Percentiles rank a stretch among this genome's conserved stretches.
phyloP scores from a whole-genome alignment of 1,140 invertebrate genomes.

The Scaptomyza pallida region DNA sequence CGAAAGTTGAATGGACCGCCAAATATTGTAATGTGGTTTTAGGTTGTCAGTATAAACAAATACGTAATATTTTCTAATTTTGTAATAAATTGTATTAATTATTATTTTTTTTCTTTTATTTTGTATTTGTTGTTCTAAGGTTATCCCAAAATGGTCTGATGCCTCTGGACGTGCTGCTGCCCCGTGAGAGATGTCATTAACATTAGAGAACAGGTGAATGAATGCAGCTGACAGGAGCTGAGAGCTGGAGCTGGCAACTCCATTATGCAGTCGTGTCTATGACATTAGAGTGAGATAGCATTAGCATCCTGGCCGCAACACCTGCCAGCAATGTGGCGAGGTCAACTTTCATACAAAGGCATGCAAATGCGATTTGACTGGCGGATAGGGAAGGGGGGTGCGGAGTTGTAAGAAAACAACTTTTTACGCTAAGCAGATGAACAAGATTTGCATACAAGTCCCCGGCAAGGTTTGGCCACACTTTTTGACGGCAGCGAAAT shows the following conservation, averaged over 20 bases:
- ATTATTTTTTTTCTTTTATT: too few relatives aligned
- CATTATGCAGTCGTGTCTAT: constrained; percentile 78
- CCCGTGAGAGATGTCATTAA: constrained; percentile 78
- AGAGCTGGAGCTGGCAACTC: constrained; percentile 39
- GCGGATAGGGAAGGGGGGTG: constrained; percentile 1
- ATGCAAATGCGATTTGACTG: constrained; percentile 68
- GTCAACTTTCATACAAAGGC: constrained; percentile 79
- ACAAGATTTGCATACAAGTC: constrained; percentile 72
- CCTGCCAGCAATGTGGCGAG: constrained; percentile 56
- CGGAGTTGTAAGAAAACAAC: constrained; percentile 70
- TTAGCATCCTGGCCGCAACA: constrained; percentile 75
- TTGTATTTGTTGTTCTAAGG: constrained; percentile 47
- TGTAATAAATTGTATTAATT: too few relatives aligned
- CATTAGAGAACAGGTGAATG: constrained; percentile 73
- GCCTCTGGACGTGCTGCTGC: constrained; percentile 25
- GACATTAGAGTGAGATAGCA: constrained; percentile 57
- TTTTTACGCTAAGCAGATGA: constrained; percentile 79
- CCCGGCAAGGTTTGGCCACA: neutral
- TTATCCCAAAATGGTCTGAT: constrained; percentile 63
- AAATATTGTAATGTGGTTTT: too few relatives aligned
- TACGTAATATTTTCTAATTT: too few relatives aligned
- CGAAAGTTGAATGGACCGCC: too few relatives aligned
- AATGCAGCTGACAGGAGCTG: constrained; percentile 73
- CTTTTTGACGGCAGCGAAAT: constrained; percentile 52
- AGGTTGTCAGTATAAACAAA: too few relatives aligned